Conservation (phyloP, 53 echinoderm and acorn worm genomes). For the Temnopleurus reevesii region DNA sequence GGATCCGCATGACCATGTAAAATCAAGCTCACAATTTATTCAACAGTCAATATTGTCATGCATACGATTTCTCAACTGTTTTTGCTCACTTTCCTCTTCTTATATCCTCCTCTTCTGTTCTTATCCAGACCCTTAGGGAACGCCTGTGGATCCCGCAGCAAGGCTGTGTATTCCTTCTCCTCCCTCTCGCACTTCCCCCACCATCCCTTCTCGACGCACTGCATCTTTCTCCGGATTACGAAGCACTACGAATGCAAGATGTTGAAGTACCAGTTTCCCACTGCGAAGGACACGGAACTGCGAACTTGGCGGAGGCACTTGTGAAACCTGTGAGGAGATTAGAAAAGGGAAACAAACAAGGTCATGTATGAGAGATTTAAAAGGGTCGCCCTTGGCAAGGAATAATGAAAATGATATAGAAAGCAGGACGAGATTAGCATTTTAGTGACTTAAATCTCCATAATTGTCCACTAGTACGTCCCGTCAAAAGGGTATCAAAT, state of each 20-base stretch:
- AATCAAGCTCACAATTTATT: no score
- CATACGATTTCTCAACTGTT: no score
- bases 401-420: no score
- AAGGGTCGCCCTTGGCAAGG: no score
- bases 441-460: no score
- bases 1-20: no score
- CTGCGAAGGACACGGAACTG: constrained; percentile 51
- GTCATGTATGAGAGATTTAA: no score
- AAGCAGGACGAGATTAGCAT: no score
- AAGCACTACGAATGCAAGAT: constrained; percentile 75
- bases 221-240: constrained; percentile 66
- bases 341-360: no score
- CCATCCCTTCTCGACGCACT: constrained; percentile 76
- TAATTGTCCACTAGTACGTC: no score
- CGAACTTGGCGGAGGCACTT: constrained; percentile 68
- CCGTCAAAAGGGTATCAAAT: no score
- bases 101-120: background rate
- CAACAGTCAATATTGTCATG: no score
- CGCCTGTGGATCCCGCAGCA: background rate
- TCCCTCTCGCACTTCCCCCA: constrained; percentile 39
- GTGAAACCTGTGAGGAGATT: constrained; percentile 60
- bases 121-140: constrained; percentile 8
- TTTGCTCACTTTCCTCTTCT: background rate
- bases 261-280: constrained; percentile 85
- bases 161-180: constrained; percentile 22